phyloP scores from a whole-genome alignment of 2,113 vertebrate genomes.

The Phylloscopus whistleri region DNA sequence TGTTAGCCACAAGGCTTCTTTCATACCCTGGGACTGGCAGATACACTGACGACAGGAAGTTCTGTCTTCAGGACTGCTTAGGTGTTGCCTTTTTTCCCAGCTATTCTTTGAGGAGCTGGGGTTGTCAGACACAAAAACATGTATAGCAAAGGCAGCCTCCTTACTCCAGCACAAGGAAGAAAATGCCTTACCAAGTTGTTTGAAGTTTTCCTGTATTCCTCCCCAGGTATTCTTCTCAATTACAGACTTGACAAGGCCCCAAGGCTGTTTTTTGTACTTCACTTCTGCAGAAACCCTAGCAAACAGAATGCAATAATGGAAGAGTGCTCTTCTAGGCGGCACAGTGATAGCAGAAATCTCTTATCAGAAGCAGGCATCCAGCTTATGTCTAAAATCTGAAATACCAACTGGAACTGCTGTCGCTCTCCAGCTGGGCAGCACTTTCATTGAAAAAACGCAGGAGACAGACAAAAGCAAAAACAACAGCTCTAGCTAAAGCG shows the following conservation, averaged over 20 bases:
- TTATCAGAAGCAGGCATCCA: background rate
- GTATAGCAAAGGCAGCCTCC: background rate
- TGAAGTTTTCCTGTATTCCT: conserved; percentile 88
- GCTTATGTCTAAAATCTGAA: background rate
- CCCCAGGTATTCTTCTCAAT: conserved; percentile 97
- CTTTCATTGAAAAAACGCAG: background rate
- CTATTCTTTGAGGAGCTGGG: background rate
- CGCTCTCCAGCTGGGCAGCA: background rate
- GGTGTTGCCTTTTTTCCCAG: background rate
- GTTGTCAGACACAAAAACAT: background rate
- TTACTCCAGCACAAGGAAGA: background rate
- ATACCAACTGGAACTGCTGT: background rate
- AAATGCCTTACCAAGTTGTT: conserved; percentile 85
- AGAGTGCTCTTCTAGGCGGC: background rate
- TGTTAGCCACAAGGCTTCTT: background rate
- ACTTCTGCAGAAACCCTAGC: conserved; percentile 88
- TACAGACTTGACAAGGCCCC: conserved; percentile 90
- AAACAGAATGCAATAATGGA: background rate
- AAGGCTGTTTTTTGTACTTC: conserved; percentile 94
- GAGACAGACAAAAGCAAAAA: background rate
- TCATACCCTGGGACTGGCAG: background rate
- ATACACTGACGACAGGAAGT: background rate
- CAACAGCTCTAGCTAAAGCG: background rate
- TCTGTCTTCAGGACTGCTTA: background rate
- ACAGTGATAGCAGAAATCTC: background rate